Conservation (phyloP, 2,113 vertebrate genomes). For the Ploceus nigricollis region DNA sequence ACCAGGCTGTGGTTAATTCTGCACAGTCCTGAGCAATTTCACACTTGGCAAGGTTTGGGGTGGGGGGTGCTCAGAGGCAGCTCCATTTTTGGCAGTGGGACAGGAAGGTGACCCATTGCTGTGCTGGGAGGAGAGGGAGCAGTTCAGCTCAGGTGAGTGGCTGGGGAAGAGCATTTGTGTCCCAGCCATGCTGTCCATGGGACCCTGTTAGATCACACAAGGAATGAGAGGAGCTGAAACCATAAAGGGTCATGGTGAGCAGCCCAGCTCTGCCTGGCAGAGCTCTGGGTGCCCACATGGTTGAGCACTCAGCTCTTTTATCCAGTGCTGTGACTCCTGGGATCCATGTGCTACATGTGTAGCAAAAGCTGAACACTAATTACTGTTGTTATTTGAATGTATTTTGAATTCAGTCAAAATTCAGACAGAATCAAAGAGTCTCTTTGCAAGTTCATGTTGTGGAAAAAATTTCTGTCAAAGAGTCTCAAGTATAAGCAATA, state of each 20-base stretch:
- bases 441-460: background rate
- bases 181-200: rapidly evolving
- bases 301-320: background rate
- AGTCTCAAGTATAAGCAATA: background rate
- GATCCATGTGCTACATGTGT: background rate
- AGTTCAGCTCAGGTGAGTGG: background rate
- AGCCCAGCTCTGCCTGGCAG: background rate
- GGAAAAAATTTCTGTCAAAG: background rate
- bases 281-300: background rate
- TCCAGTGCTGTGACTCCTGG: background rate
- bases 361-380: background rate
- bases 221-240: background rate
- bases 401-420: constrained; percentile 14
- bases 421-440: constrained; percentile 6
- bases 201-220: background rate
- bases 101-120: background rate
- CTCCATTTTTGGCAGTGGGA: background rate
- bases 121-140: background rate
- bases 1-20: background rate
- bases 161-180: background rate
- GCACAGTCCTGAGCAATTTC: background rate
- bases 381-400: background rate
- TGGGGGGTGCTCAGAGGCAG: background rate
- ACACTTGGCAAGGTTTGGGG: background rate
- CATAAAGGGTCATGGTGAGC: rapidly evolving